A percentile compares a stretch with the other conserved stretches of the same genome.
These are phyloP conservation scores for Dicrostonyx torquatus DNA, from an alignment of 2,797 vertebrate genomes.

Conservation along the genomic window DNA sequence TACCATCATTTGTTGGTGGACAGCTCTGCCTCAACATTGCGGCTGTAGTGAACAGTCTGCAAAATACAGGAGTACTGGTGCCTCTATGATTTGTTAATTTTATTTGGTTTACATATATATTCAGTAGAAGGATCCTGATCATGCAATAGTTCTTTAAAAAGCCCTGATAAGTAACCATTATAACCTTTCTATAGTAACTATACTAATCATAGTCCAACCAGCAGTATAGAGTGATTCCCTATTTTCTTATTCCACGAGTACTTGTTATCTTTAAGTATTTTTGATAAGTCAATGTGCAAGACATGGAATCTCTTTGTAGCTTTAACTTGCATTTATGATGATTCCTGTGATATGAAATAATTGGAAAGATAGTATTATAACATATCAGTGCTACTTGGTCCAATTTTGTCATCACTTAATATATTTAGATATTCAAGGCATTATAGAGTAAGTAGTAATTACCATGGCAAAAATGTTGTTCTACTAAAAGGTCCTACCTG, in stretches of 20 bases:
- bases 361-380: background rate
- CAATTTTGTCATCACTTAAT: background rate
- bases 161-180: background rate
- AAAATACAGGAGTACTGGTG: background rate
- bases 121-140: background rate
- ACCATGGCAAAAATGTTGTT: background rate
- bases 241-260: background rate
- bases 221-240: too few relatives aligned
- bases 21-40: background rate
- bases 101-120: background rate
- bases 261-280: background rate
- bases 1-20: background rate
- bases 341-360: background rate
- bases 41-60: background rate
- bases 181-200: background rate
- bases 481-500: background rate
- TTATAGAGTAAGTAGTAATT: background rate
- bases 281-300: background rate
- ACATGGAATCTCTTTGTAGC: background rate
- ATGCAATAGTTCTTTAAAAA: background rate
- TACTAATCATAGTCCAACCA: background rate
- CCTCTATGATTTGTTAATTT: background rate
- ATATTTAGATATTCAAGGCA: background rate
- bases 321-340: background rate
- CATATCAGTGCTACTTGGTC: background rate